phyloP scores from a whole-genome alignment of 2,888 invertebrate species.

The Agrotis clavis region DNA sequence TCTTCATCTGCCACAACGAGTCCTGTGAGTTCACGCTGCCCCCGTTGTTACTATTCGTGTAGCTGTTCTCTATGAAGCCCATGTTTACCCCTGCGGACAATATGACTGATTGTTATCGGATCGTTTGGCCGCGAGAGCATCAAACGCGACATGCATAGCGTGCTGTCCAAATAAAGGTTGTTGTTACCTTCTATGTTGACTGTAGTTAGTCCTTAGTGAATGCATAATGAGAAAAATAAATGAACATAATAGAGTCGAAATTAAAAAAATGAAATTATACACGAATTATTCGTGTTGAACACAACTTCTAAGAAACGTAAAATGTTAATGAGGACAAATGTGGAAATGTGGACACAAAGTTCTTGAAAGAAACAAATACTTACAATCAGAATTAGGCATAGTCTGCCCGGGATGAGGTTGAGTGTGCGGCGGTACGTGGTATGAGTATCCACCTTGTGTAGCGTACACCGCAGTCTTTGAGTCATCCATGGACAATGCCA shows the following conservation, averaged over 20 bases:
- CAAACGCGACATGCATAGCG: slow-evolving; percentile 58
- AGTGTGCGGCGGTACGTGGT: slow-evolving; percentile 94
- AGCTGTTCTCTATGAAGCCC: slow-evolving; percentile 97
- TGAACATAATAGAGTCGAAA: slow-evolving; percentile 63
- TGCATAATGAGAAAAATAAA: slow-evolving; percentile 73
- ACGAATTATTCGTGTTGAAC: slow-evolving; percentile 28
- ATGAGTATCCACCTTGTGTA: slow-evolving; percentile 96
- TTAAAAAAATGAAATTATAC: slow-evolving; percentile 59
- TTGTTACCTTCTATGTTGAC: slow-evolving; percentile 77
- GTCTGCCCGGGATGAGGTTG: slow-evolving; percentile 92
- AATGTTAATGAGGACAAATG: slow-evolving; percentile 13
- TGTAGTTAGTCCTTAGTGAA: slow-evolving; percentile 78
- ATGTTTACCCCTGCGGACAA: slow-evolving; percentile 93
- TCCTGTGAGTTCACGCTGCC: slow-evolving; percentile 98
- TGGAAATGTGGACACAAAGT: not conserved
- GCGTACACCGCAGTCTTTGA: slow-evolving; percentile 96
- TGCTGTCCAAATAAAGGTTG: slow-evolving; percentile 47
- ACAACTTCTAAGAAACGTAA: slow-evolving; percentile 25
- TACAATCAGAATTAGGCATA: slow-evolving; percentile 95
- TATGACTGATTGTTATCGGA: slow-evolving; percentile 6
- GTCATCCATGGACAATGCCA: slow-evolving; percentile 95
- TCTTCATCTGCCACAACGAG: slow-evolving; percentile 98
- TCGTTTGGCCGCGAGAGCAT: not conserved
- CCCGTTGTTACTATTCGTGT: slow-evolving; percentile 98
- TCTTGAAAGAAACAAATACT: slow-evolving; percentile 81